Evolutionary conservation across 2,888 invertebrate genomes (phyloP).

Genomic region (Ganaspis brasiliensis): DNA sequence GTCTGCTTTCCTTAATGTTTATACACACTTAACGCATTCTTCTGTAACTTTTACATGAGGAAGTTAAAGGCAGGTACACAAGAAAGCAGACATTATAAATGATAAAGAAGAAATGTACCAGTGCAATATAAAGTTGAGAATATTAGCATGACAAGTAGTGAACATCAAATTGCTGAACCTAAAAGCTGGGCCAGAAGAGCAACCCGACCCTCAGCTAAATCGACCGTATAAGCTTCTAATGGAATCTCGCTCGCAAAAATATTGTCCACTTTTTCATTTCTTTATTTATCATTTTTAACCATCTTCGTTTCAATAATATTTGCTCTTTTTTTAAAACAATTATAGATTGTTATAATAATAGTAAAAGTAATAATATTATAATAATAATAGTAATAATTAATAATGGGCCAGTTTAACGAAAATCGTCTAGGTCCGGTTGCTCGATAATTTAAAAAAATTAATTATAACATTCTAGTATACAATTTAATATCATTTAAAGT

Average conservation of each 20-base stretch:
- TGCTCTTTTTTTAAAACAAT: neutral
- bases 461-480: too few relatives aligned
- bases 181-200: slow-evolving; percentile 71
- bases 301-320: neutral
- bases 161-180: slow-evolving; percentile 78
- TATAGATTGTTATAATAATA: too few relatives aligned
- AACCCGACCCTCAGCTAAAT: slow-evolving; percentile 72
- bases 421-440: too few relatives aligned
- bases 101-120: slow-evolving; percentile 55
- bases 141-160: slow-evolving; percentile 78
- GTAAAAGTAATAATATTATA: too few relatives aligned
- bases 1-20: slow-evolving; percentile 1
- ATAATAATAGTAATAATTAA: too few relatives aligned
- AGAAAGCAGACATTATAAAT: slow-evolving; percentile 21
- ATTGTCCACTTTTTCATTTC: slow-evolving; percentile 62
- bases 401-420: too few relatives aligned
- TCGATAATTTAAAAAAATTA: too few relatives aligned
- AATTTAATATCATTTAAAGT: too few relatives aligned
- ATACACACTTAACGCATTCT: neutral
- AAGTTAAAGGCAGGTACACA: neutral
- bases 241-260: slow-evolving; percentile 73
- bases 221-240: slow-evolving; percentile 78
- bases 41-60: neutral
- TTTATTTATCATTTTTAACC: slow-evolving; percentile 12
- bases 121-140: slow-evolving; percentile 67